Evolutionary conservation across 2,113 vertebrate species (phyloP).

Genomic region (Bufo gargarizans): DNA sequence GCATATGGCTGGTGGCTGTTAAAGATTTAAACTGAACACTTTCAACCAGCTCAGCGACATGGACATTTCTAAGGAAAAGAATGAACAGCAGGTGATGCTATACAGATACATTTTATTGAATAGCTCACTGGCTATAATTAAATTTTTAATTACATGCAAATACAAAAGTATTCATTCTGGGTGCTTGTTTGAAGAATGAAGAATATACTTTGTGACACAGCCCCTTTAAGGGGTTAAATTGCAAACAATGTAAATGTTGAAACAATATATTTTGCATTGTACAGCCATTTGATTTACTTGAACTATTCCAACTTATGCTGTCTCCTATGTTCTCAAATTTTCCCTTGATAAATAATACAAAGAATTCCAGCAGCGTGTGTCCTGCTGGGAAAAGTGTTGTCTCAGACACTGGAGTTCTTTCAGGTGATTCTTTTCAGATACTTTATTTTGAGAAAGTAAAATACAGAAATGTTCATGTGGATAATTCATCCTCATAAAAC

Average conservation of each 20-base stretch:
- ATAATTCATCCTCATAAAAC: not conserved
- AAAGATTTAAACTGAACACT: no score
- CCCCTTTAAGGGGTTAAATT: not conserved
- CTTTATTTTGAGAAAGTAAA: conserved; percentile 23
- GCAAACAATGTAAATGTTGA: not conserved
- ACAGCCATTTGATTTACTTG: not conserved
- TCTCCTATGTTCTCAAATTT: conserved; percentile 36
- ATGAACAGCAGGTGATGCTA: no score
- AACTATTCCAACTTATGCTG: not conserved
- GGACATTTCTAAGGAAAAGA: no score
- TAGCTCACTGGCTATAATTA: no score
- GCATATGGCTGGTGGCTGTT: no score
- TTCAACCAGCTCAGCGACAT: no score
- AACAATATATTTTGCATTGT: not conserved
- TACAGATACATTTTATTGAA: no score
- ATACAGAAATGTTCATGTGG: conserved; percentile 26
- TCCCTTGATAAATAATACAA: conserved; percentile 56
- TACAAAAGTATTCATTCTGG: no score
- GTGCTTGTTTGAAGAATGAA: no score
- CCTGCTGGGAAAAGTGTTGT: conserved; percentile 49
- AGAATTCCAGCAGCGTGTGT: conserved; percentile 31
- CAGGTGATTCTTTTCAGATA: conserved; percentile 26
- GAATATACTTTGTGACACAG: no score
- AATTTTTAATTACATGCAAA: no score
- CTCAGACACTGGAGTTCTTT: conserved; percentile 19